Evolutionary conservation across 1,140 invertebrate genomes (phyloP).

Genomic region (Anthonomus grandis): DNA sequence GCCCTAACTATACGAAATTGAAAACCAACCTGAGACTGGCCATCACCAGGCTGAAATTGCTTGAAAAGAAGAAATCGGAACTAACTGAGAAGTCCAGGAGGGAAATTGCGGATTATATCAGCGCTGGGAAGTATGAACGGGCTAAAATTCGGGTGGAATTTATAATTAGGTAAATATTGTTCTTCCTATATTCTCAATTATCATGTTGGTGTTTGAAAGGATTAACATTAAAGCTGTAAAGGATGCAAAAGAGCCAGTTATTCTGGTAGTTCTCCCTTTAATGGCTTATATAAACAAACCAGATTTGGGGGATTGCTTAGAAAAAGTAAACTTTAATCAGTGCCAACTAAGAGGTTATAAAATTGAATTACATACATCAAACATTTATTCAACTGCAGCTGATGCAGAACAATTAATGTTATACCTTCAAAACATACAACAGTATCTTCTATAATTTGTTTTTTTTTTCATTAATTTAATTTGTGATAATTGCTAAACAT

Average conservation of each 20-base stretch:
- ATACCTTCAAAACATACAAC: background rate
- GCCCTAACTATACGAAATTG: slow-evolving; percentile 89
- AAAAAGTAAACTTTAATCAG: no score
- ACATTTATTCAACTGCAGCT: background rate
- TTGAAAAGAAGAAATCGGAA: slow-evolving; percentile 99
- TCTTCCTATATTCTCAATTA: no score
- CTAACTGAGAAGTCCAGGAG: slow-evolving; percentile 91
- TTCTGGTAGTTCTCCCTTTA: no score
- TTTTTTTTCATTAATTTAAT: background rate
- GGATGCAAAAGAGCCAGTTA: no score
- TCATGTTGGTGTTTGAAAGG: no score
- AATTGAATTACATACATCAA: background rate
- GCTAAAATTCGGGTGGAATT: slow-evolving; percentile 97
- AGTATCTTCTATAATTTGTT: background rate
- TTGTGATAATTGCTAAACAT: no score
- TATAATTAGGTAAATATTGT: slow-evolving; percentile 78
- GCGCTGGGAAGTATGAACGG: slow-evolving; percentile 83
- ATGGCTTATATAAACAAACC: no score
- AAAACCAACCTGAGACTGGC: slow-evolving; percentile 94
- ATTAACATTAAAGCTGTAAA: no score
- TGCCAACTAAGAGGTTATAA: background rate
- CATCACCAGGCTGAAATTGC: slow-evolving; percentile 88
- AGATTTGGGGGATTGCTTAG: no score
- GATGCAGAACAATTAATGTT: no score
- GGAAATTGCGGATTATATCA: slow-evolving; percentile 97